Evolutionary conservation across 1,140 invertebrate genomes (phyloP), one percentile per base, ranked within the genome.

Genomic region (Aphelinus certus): DNA sequence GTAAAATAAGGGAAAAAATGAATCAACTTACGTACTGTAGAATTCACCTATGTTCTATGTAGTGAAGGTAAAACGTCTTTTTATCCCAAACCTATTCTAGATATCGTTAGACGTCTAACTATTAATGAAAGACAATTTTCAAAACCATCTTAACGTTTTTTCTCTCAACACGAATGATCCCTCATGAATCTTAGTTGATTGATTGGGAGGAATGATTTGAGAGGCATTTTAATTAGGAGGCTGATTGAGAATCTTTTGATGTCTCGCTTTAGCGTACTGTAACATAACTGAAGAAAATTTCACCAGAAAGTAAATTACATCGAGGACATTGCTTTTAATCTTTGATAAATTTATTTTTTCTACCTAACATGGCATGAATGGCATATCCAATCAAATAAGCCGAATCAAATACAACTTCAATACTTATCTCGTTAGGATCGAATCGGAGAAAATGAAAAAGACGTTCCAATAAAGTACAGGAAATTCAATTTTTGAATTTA

Each of bases 241-340:
- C 45, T 26, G 58, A 60, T 60, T n/a, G 58, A 73, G 42, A 68
- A 77, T 79, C 83, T 75, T 74, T 60, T 73, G 75, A 63, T 62
- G 57, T 74, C 65, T 68, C 72, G 82, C 77, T 81, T 78, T 78
- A 80, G 73, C 70, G 81, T 81, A 83, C 81, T 84, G 82, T 85
- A 84, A 83, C 79, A 82, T 84, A 84, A 81, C 81, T 69, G 57
- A 69, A 46, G 55, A 58, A 10, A 26, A 45, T 65, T 73, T 48
- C n/a, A 51, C 43, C 7, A 55, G 47, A 56, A 62, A 57, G 46
- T 45, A 42, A 69, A 46, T 69, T 57, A 26, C 26, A 26, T 26
- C 26, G n/a, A n/a, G n/a, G n/a, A n/a, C n/a, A n/a, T n/a, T n/a
- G n/a, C n/a, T 26, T 26, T 26, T 26, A 26, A 26, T 26, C 26